These are phyloP conservation scores for Sphecodes monilicornis DNA, from an alignment of 2,888 invertebrate genomes.

Conservation along the genomic window DNA sequence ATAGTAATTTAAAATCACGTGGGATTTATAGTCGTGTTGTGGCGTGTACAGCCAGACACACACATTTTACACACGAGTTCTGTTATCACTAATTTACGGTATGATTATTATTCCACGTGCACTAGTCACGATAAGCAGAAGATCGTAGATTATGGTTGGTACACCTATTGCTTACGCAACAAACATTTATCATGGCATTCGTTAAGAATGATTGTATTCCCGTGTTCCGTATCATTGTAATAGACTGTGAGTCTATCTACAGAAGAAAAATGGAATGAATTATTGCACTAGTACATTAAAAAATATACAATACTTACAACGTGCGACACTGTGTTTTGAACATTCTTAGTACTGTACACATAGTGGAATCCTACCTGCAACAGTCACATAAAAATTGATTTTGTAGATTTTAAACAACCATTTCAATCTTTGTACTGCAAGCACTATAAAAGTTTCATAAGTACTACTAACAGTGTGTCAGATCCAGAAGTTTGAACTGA, in stretches of 20 bases:
- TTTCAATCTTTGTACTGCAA: too few species aligned
- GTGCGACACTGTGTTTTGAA: not conserved
- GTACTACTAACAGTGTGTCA: not conserved
- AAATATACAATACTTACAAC: not conserved
- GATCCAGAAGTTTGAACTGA: too few species aligned
- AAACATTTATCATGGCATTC: conserved; percentile 36
- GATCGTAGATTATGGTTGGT: conserved; percentile 56
- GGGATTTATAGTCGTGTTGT: conserved; percentile 16
- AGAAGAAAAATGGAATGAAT: conserved; percentile 17
- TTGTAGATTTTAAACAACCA: not conserved
- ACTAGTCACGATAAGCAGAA: conserved; percentile 58
- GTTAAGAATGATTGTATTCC: conserved; percentile 31
- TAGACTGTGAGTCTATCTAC: conserved; percentile 27
- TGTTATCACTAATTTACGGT: conserved; percentile 68
- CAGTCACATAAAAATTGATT: not conserved
- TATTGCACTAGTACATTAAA: not conserved
- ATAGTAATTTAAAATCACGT: conserved; percentile 1
- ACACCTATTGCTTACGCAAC: conserved; percentile 56
- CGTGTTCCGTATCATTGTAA: conserved; percentile 30
- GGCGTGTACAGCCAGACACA: not conserved
- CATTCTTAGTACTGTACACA: not conserved
- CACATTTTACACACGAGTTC: conserved; percentile 38
- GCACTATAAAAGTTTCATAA: too few species aligned
- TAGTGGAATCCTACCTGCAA: not conserved
- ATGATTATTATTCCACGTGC: conserved; percentile 54